phyloP scores from a whole-genome alignment of 2,113 vertebrate genomes.

The Sphaerodactylus townsendi region DNA sequence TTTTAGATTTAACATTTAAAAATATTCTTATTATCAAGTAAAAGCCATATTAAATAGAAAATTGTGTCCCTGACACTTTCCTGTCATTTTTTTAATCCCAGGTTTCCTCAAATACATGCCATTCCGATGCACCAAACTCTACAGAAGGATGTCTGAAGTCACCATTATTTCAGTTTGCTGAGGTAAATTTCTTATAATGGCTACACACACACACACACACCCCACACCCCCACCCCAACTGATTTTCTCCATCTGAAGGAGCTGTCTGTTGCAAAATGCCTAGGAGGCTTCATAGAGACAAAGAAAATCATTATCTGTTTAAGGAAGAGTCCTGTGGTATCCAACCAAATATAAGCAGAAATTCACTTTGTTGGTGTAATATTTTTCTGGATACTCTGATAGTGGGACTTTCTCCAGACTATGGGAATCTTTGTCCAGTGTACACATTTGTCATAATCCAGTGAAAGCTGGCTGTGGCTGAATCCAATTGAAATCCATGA shows the following conservation, averaged over 20 bases:
- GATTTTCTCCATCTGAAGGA: no score
- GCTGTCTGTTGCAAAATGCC: no score
- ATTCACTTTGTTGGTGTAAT: background rate
- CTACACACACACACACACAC: no score
- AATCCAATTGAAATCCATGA: background rate
- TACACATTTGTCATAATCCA: background rate
- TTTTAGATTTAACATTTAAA: background rate
- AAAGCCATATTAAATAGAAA: background rate
- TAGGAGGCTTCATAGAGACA: no score
- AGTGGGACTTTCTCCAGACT: background rate
- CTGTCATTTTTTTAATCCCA: constrained; percentile 53
- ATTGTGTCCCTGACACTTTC: constrained; percentile 19
- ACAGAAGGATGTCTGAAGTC: constrained; percentile 81
- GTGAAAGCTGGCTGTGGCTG: background rate
- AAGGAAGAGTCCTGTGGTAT: no score
- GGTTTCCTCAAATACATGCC: constrained; percentile 80
- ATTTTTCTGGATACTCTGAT: background rate
- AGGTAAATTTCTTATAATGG: constrained; percentile 77
- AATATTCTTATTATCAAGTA: background rate
- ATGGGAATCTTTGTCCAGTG: background rate
- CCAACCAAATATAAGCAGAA: background rate
- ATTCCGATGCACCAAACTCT: constrained; percentile 77
- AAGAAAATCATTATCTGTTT: no score
- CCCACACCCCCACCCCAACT: no score
- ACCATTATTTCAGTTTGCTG: constrained; percentile 84